Evolutionary conservation across 1,140 invertebrate genomes (phyloP).

Genomic region (Popillia japonica): DNA sequence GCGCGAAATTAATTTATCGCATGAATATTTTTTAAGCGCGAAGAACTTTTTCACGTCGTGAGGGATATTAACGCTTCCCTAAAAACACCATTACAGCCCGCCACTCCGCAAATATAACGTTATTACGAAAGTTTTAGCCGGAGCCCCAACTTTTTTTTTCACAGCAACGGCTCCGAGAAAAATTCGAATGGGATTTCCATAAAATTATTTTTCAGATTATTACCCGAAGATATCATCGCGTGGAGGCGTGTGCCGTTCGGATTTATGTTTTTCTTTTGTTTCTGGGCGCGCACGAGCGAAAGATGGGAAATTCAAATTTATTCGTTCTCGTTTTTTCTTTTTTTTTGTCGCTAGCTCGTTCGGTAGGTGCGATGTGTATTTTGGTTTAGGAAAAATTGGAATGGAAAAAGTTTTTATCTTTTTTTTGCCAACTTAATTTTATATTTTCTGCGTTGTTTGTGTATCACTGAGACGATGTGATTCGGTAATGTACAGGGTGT

Average conservation of each 20-base stretch:
- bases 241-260: background rate
- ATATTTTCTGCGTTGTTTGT: background rate
- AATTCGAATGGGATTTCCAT: slow-evolving; percentile 5
- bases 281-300: background rate
- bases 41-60: slow-evolving; percentile 9
- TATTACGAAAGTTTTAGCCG: background rate
- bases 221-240: slow-evolving; percentile 11
- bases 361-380: background rate
- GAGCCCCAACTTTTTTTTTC: background rate
- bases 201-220: slow-evolving; percentile 20
- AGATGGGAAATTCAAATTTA: slow-evolving; percentile 4
- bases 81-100: background rate
- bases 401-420: background rate
- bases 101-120: background rate
- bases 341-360: background rate
- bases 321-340: background rate
- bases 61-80: slow-evolving; percentile 8
- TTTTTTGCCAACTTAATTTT: background rate
- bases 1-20: slow-evolving; percentile 16
- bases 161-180: background rate
- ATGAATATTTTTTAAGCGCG: slow-evolving; percentile 2
- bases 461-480: background rate
- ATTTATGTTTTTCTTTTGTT: slow-evolving; percentile 16
- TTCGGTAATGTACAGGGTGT: too few relatives aligned
- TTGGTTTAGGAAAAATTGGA: background rate